Evolutionary conservation across 2,113 vertebrate species (phyloP).

Genomic region (Alouatta palliata): DNA sequence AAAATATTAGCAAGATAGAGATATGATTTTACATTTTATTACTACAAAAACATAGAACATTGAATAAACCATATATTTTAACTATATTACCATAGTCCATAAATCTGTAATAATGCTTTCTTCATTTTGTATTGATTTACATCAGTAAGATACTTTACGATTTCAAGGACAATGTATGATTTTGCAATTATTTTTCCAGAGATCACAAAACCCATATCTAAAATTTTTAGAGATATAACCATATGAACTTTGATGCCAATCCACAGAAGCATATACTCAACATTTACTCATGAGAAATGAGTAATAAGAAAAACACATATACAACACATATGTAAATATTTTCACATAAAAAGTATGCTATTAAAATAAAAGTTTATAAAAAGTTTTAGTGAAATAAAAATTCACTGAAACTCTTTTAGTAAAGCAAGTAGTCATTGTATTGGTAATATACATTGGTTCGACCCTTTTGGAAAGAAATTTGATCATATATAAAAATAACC

Average conservation of each 20-base stretch:
- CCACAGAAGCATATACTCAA: neutral
- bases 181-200: neutral
- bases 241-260: neutral
- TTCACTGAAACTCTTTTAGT: neutral
- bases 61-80: neutral
- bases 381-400: neutral
- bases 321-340: neutral
- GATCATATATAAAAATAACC: neutral
- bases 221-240: neutral
- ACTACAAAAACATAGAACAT: neutral
- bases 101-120: neutral
- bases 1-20: neutral
- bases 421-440: neutral
- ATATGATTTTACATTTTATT: neutral
- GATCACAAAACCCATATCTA: neutral
- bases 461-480: neutral
- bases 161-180: neutral
- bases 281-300: neutral
- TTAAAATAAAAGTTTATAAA: neutral
- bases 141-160: neutral
- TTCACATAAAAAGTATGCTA: neutral
- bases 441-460: neutral
- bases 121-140: neutral
- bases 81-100: neutral
- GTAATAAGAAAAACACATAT: neutral